These are phyloP conservation scores for Mycogona germanica DNA, from an alignment of 2,888 invertebrate genomes.

Conservation along the genomic window DNA sequence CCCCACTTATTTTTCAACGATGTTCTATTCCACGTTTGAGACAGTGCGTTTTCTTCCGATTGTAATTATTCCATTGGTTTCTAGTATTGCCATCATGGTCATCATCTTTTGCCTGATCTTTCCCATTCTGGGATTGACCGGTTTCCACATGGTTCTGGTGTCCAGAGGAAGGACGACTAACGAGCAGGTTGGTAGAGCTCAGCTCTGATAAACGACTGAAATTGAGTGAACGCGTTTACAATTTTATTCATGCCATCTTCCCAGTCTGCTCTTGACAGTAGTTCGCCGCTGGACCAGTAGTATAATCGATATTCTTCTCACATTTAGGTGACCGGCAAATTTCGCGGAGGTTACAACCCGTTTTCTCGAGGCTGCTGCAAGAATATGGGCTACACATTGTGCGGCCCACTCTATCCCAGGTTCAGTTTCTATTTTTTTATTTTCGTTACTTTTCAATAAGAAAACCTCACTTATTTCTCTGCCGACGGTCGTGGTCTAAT, in stretches of 20 bases:
- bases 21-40: too few species aligned
- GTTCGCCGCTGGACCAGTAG: too few species aligned
- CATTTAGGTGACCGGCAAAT: slow-evolving; percentile 82
- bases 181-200: slow-evolving; percentile 78
- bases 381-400: slow-evolving; percentile 90
- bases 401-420: slow-evolving; percentile 97
- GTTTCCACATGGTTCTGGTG: slow-evolving; percentile 95
- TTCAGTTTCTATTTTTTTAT: slow-evolving; percentile 32
- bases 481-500: not conserved
- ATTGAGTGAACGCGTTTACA: not conserved
- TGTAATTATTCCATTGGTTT: not conserved
- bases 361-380: slow-evolving; percentile 91
- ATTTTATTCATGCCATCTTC: not conserved
- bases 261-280: too few species aligned
- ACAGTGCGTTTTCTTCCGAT: too few species aligned
- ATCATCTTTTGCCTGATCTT: slow-evolving; percentile 83
- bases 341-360: slow-evolving; percentile 96
- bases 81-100: slow-evolving; percentile 79
- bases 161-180: slow-evolving; percentile 95
- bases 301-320: slow-evolving; percentile 10
- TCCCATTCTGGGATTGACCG: slow-evolving; percentile 94
- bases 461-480: slow-evolving; percentile 6
- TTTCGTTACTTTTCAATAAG: too few species aligned
- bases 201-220: not conserved
- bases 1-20: too few species aligned